Base-by-base conservation (phyloP, 2,113 vertebrate genomes). In the Toxostoma redivivum region DNA sequence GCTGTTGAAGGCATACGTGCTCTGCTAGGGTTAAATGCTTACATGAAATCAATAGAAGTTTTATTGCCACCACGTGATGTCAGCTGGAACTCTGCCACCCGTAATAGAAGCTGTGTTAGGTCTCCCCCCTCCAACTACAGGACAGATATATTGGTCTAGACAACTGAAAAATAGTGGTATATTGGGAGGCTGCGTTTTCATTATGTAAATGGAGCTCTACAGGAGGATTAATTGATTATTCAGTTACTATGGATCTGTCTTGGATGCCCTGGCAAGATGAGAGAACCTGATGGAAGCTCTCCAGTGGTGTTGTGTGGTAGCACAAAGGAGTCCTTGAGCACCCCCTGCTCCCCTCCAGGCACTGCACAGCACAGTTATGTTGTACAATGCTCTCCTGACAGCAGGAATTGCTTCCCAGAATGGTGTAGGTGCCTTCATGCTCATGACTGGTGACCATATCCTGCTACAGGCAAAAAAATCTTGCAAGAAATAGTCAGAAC, bases 151-250 rank as follows among this genome's bases (percentile, higher is more conserved):
- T 98, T 97, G 94, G 98, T 97, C 98, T 97, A 97, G 97, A 97
- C 97, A 95, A 97, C 96, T 97, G 84, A 97, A 97, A 97, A 97
- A 64, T 97, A 96, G 96, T 93, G 92, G 97, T 98, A 97, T 97
- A 97, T 85, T 97, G 96, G 94, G 58, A 33, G 25, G 37, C 92
- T 96, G 95, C 48, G 6, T 98, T 98, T 98, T 98, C 98, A 98
- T 98, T 98, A 98, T 98, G 98, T 98, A 98, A 98, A 98, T 98
- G 96, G 98, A 97, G 82, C 91, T 93, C 96, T 96, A 96, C 95
- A 90, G 91, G 95, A 97, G 96, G 96, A 97, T 97, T 98, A 98
- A 98, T 98, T 97, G 98, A 98, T 98, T 98, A 97, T 98, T 97
- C 97, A 94, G 97, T 98, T 97, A 96, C 97, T 96, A 79, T 90